phyloP scores from a whole-genome alignment of 2,888 invertebrate genomes.

The Brachycybe producta region DNA sequence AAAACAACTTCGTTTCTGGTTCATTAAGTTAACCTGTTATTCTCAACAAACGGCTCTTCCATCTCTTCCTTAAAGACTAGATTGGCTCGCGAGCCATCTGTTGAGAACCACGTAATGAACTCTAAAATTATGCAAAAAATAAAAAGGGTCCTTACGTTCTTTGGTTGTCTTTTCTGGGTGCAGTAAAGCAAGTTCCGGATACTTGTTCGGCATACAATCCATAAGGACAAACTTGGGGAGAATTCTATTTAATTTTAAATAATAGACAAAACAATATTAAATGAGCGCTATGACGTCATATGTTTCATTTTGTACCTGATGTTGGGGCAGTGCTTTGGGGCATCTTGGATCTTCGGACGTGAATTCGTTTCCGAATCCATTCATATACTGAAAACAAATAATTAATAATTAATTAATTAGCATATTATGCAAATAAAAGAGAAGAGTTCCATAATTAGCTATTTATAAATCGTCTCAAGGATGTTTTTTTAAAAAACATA shows the following conservation, averaged over 20 bases:
- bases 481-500: too few species aligned
- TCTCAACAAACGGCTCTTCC: background rate
- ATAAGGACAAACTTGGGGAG: conserved; percentile 83
- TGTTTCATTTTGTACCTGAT: conserved; percentile 39
- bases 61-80: conserved; percentile 3
- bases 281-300: too few species aligned
- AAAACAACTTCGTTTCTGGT: too few species aligned
- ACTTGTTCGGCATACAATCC: conserved; percentile 94
- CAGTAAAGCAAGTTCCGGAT: conserved; percentile 87
- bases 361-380: conserved; percentile 90
- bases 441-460: too few species aligned
- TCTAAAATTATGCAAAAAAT: conserved; percentile 2
- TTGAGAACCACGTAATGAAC: too few species aligned
- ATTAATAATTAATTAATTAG: too few species aligned
- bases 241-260: conserved; percentile 48
- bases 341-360: conserved; percentile 76
- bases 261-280: too few species aligned
- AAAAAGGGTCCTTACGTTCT: conserved; percentile 32
- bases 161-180: conserved; percentile 38
- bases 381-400: conserved; percentile 91
- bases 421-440: too few species aligned
- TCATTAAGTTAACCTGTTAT: background rate
- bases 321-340: conserved; percentile 68
- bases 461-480: too few species aligned
- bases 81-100: too few species aligned